Conservation (phyloP, 2,113 vertebrate genomes). For the Plotosus lineatus region DNA sequence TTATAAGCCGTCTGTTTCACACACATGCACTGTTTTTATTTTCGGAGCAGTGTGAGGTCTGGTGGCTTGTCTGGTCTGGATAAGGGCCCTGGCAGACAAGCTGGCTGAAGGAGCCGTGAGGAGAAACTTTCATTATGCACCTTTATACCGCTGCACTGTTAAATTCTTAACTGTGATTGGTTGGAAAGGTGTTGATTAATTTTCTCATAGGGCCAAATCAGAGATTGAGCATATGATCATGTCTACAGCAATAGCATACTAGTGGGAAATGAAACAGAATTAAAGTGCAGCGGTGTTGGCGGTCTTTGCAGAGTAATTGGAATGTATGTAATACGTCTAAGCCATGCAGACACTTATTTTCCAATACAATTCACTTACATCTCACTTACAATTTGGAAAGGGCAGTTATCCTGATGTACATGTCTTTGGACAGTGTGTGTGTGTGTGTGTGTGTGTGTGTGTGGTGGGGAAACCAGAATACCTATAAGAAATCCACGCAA, state of each 20-base stretch:
- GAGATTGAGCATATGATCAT: not conserved
- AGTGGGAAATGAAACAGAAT: not conserved
- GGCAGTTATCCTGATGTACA: too few species aligned
- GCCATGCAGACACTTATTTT: too few species aligned
- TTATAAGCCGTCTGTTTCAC: conserved; percentile 36
- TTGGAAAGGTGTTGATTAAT: conserved; percentile 7
- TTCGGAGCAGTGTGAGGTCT: conserved; percentile 62
- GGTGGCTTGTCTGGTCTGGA: conserved; percentile 66
- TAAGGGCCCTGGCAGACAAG: conserved; percentile 50
- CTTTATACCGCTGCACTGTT: not conserved
- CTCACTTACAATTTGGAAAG: too few species aligned
- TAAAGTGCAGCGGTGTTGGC: too few species aligned
- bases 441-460: too few species aligned
- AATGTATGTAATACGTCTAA: too few species aligned
- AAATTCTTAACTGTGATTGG: conserved; percentile 9
- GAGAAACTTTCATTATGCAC: conserved; percentile 20
- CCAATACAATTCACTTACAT: too few species aligned
- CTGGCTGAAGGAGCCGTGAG: conserved; percentile 36
- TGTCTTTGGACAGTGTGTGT: too few species aligned
- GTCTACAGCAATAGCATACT: not conserved
- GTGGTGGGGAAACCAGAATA: too few species aligned
- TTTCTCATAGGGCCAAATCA: not conserved
- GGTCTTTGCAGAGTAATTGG: too few species aligned
- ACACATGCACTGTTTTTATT: conserved; percentile 41
- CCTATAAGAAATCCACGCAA: too few species aligned